phyloP scores from a whole-genome alignment of 1,140 invertebrate genomes.

The Eriocheir sinensis region DNA sequence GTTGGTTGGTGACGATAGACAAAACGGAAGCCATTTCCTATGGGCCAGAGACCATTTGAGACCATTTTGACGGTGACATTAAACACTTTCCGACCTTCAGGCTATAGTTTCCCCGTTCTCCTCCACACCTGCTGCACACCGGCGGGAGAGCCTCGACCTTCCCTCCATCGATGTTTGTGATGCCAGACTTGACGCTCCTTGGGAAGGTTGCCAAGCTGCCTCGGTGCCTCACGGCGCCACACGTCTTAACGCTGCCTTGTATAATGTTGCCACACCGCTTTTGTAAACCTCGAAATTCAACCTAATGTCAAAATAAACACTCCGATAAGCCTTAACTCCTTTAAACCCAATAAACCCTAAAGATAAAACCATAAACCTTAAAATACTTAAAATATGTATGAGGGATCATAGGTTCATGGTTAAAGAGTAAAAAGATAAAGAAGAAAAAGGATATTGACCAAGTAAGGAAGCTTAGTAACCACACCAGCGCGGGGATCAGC shows the following conservation, averaged over 20 bases:
- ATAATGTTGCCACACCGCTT: conserved; percentile 59
- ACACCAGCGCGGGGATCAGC: neutral
- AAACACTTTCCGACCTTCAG: neutral
- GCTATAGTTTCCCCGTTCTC: neutral
- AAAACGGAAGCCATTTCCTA: no score
- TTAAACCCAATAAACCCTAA: neutral
- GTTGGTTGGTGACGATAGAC: neutral
- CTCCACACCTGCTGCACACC: neutral
- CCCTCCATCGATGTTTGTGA: neutral
- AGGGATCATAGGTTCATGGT: neutral
- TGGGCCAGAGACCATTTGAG: neutral
- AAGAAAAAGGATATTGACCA: conserved; percentile 47
- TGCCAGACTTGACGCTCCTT: neutral
- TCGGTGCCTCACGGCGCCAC: conserved; percentile 10
- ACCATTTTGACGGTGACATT: neutral
- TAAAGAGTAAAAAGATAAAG: neutral
- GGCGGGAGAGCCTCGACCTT: neutral
- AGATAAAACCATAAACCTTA: neutral
- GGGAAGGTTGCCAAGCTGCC: conserved; percentile 43
- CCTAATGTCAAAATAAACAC: conserved; percentile 39
- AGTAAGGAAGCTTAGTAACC: conserved; percentile 35
- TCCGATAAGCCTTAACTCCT: conserved; percentile 16
- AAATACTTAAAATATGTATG: no score
- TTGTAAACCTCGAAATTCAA: conserved; percentile 70
- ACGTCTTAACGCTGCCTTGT: conserved; percentile 57